Conservation (phyloP, 53 echinoderm and acorn worm species). For the Pentamera pediparva region DNA sequence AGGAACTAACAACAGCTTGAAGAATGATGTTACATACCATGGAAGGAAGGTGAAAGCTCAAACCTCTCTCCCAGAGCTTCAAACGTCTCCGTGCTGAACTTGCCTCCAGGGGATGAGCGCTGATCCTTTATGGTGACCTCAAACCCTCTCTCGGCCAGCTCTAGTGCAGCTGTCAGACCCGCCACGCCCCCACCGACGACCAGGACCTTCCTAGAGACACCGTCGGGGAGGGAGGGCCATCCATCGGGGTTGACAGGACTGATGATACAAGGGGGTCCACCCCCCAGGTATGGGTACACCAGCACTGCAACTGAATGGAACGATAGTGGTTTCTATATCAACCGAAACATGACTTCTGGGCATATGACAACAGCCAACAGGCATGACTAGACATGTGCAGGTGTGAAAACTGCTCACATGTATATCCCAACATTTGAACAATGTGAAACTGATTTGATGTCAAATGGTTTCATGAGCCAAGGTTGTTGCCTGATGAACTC, state of each 20-base stretch:
- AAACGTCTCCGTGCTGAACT: constrained; percentile 28
- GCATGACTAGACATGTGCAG: no score
- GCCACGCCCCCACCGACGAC: constrained; percentile 64
- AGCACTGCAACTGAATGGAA: background rate
- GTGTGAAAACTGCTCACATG: no score
- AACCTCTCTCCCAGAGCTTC: constrained; percentile 43
- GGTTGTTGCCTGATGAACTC: no score
- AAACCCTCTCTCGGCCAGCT: constrained; percentile 64
- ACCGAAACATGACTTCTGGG: no score
- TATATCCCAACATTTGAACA: no score
- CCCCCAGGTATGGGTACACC: constrained; percentile 18
- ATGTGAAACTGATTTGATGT: no score
- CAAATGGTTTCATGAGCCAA: no score
- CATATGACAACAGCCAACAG: no score
- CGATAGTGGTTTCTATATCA: background rate
- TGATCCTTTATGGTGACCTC: constrained; percentile 57
- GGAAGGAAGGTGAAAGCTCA: constrained; percentile 47
- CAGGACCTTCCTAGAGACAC: constrained; percentile 62
- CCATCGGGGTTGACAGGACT: constrained; percentile 56
- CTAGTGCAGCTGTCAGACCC: constrained; percentile 58
- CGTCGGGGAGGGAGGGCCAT: constrained; percentile 26
- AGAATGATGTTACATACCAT: constrained; percentile 15
- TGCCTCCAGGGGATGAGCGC: constrained; percentile 37
- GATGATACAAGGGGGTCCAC: constrained; percentile 26
- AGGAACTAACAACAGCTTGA: background rate